Evolutionary conservation across 2,797 vertebrate species (phyloP), one percentile per base, ranked within the genome.

Genomic region (Margarornis squamiger): DNA sequence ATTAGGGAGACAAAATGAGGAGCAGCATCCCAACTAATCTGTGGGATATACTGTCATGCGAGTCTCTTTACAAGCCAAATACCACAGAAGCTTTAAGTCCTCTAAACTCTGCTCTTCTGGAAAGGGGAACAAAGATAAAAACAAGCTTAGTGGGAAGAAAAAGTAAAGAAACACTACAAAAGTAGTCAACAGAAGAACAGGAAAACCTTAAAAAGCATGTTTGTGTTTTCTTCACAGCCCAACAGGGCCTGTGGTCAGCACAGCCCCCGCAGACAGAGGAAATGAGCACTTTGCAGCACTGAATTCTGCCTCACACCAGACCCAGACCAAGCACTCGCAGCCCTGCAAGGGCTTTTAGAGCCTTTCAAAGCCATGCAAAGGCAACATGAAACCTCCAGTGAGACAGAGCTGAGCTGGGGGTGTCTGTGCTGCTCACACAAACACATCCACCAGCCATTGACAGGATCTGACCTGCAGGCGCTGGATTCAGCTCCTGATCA

Each of bases 11-110:
- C 84, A 87, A 79, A 75, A 61, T 1, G 66, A 92, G 34, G 61
- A 87, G 73, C 93, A 78, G 92, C 76, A 92, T 78, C 93, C 85
- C 73, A 95, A 59, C 75, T 91, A 90, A 86, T 78, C 91, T 86
- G 65, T 18, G 81, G 72, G 90, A 93, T 55, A 72, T 65, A 23
- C 59, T 30, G 70, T 36, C 85, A 59, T 38, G 52, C 1, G 15
- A 84, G 92, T 45, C 86, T 88, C 80, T 75, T 78, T 55, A 76
- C 68, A 65, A 83, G 78, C 67, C 86, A 95, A 91, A 92, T 22
- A 38, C 59, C 62, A 57, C 49, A 66, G 62, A 57, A 88, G 86
- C 66, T 88, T 81, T 67, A 82, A 86, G 91, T 58, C 66, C 68
- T 77, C 65, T 91, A 39, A 91, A 67, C 36, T 76, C 78, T 65